Conservation (phyloP, 23 tunicate species). For the Ciona savignyi region DNA sequence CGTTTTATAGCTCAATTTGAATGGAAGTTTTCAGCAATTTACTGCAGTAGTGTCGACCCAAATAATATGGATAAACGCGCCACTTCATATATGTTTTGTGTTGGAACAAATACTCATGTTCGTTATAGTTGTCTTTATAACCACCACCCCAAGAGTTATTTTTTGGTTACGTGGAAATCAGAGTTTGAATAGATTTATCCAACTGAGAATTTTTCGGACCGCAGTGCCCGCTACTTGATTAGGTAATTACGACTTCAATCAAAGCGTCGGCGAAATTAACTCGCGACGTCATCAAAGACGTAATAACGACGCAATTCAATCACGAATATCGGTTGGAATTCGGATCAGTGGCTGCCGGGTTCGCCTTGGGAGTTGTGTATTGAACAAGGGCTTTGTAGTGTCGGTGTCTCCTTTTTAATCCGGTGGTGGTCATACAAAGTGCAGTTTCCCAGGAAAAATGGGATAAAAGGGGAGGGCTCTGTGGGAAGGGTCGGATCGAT, state of each 20-base stretch:
- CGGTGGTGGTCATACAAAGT: background rate
- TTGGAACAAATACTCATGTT: no score
- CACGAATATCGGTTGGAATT: background rate
- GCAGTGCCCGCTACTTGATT: background rate
- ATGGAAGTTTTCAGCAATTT: no score
- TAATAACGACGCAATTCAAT: background rate
- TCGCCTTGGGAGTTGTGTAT: background rate
- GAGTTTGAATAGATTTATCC: no score
- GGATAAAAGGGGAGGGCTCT: background rate
- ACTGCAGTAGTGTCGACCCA: no score
- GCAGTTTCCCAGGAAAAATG: background rate
- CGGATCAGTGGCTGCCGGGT: background rate
- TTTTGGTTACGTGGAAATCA: no score
- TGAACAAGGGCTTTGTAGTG: background rate
- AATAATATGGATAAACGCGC: no score
- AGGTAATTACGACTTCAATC: background rate
- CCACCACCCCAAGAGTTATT: no score
- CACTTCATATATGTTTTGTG: no score
- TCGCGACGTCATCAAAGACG: background rate
- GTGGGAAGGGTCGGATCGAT: slow-evolving; percentile 1
- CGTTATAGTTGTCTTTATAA: no score
- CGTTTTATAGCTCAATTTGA: no score
- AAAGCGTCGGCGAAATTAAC: background rate
- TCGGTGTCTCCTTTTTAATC: background rate
- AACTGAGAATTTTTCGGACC: no score